Conservation (phyloP, 2,888 invertebrate species). For the Agrotis segetum region DNA sequence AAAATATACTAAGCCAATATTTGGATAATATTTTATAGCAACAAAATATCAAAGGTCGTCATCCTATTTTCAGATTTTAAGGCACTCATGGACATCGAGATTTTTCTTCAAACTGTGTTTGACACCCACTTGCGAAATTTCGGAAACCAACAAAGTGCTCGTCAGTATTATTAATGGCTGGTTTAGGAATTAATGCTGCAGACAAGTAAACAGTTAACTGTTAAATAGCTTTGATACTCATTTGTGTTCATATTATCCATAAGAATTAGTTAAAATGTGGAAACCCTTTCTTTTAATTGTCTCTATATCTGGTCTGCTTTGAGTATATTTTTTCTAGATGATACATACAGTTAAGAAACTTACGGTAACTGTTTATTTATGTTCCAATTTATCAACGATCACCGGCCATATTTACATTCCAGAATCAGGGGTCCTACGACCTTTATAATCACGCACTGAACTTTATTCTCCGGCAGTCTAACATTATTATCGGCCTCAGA, state of each 20-base stretch:
- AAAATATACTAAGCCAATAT: not conserved
- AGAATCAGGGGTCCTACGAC: slow-evolving; percentile 45
- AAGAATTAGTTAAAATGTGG: not conserved
- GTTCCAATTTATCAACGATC: slow-evolving; percentile 33
- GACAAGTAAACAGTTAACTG: not conserved
- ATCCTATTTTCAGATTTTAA: slow-evolving; percentile 10
- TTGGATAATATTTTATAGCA: slow-evolving; percentile 2
- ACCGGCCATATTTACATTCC: slow-evolving; percentile 31
- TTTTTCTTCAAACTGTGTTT: slow-evolving; percentile 1
- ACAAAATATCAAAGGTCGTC: slow-evolving; percentile 13
- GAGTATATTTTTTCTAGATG: slow-evolving; percentile 7
- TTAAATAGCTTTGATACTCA: slow-evolving; percentile 12
- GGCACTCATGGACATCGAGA: not conserved
- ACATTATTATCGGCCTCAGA: slow-evolving; percentile 47
- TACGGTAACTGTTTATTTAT: slow-evolving; percentile 18
- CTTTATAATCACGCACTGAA: slow-evolving; percentile 56
- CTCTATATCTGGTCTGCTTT: slow-evolving; percentile 4
- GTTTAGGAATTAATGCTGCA: not conserved
- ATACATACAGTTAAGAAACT: not conserved
- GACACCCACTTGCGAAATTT: slow-evolving; percentile 13
- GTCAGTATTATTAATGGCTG: not conserved
- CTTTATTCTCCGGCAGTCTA: slow-evolving; percentile 44
- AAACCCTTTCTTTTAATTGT: slow-evolving; percentile 15
- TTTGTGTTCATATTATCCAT: slow-evolving; percentile 8
- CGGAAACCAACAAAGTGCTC: not conserved